Evolutionary conservation across 2,888 invertebrate species (phyloP), one percentile per base, ranked within the genome.

Genomic region (Ischnura elegans): DNA sequence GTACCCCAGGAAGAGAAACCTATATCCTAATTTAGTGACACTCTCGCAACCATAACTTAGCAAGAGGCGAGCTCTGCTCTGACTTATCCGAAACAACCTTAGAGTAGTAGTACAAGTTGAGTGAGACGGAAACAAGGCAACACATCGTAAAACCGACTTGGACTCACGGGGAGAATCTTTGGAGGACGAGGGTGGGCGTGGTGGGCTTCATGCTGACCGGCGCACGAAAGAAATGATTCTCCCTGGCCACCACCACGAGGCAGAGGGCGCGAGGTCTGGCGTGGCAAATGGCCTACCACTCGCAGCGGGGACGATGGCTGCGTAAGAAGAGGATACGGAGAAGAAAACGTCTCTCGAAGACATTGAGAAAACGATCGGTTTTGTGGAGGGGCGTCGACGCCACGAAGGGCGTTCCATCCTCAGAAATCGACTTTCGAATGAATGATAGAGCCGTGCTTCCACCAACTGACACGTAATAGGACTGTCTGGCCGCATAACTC

Each of bases 361-460:
- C 87, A 87, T 87, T 87, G 87, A 87, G 87, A 87, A 87, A 87
- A 87, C 87, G 87, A 42, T 87, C 55, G 51, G 51, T 87, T 87
- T 55, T 87, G 51, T 55, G n/a, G 25, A 87, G 87, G 87, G 55
- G 55, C 55, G 55, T 51, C 55, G 16, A 55, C 87, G 87, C 42
- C 55, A 87, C 42, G n/a, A 87, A 55, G 55, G 55, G 61, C 36
- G 61, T 42, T 61, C n/a, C 66, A 61, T 61, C 61, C 90, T 90
- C 43, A 61, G 90, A 90, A 90, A 90, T 90, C 61, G 90, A 43
- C 43, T 55, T 61, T 45, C 45, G 46, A 51, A 25, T 51, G 29
- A n/a, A 46, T 51, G 87, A 87, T 87, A 87, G 87, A 87, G 87
- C 51, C 55, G 55, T 87, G 47, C 55, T 51, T 29, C 55, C 36